phyloP scores from a whole-genome alignment of 1,140 invertebrate genomes.

The Euwallacea similis region DNA sequence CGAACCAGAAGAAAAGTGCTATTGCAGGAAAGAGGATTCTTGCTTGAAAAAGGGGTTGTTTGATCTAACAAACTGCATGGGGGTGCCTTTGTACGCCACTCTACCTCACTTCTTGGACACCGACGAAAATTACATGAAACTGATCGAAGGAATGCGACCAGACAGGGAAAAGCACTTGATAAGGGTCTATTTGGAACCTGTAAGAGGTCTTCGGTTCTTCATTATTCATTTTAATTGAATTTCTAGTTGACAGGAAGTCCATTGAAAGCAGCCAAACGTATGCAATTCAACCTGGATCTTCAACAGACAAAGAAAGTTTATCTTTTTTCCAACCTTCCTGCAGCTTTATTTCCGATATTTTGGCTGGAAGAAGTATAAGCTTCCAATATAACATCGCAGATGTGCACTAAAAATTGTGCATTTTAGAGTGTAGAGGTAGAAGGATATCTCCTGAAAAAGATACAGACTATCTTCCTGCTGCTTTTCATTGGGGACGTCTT shows the following conservation, averaged over 20 bases:
- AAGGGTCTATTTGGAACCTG: constrained; percentile 11
- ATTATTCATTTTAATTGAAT: constrained; percentile 5
- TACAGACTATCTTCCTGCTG: constrained; percentile 30
- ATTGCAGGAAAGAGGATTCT: constrained; percentile 61
- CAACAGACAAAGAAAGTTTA: constrained; percentile 65
- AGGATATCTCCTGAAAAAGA: constrained; percentile 30
- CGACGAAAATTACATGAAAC: constrained; percentile 64
- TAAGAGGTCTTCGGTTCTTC: neutral
- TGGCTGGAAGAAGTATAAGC: constrained; percentile 71
- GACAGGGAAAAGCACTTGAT: constrained; percentile 49
- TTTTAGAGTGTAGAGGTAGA: constrained; percentile 31
- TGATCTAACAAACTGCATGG: constrained; percentile 66
- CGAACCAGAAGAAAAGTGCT: constrained; percentile 71
- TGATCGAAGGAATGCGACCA: constrained; percentile 72
- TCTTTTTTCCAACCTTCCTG: constrained; percentile 64
- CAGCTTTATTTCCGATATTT: constrained; percentile 66
- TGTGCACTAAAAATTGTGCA: neutral
- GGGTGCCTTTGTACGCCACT: constrained; percentile 69
- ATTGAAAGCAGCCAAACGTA: constrained; percentile 64
- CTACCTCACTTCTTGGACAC: constrained; percentile 79
- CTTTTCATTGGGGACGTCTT: constrained; percentile 1
- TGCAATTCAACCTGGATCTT: constrained; percentile 72
- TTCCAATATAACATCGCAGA: neutral
- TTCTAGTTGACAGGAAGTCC: constrained; percentile 53
- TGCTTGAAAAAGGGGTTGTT: constrained; percentile 72